Base-by-base conservation (phyloP, 2,797 vertebrate species). In the Sus cebifrons region DNA sequence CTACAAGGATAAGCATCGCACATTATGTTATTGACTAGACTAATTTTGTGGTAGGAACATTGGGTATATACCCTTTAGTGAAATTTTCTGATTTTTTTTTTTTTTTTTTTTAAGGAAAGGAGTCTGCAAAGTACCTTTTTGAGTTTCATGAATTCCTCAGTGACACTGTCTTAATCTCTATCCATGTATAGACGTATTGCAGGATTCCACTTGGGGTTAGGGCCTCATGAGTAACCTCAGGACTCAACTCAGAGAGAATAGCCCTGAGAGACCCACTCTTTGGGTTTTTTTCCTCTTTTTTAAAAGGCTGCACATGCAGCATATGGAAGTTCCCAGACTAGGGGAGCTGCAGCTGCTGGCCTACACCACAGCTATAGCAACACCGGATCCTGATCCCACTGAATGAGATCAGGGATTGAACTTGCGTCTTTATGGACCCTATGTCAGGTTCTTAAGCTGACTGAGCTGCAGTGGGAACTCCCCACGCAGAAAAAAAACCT, bases 41-140 rank as follows among this genome's bases (percentile, higher is more conserved):
- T 70, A 67, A 81, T 71, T 87, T 95, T 95, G 13, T 96, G 65
- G 82, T 83, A 75, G 58, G 74, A 92, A 83, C 54, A 89, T 64
- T 94, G 40, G 56, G 3, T 88, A 64, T 62, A 20, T 62, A 20
- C n/a, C 7, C 58, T 96, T 92, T 74, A 96, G 83, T 90, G 74
- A 90, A 62, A 79, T 60, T 84, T 58, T 7, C 8, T n/a, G 14
- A 12, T 23, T 40, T 49, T 49, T 94, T 16, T 23, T 40, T 94
- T 23, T 40, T 94, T 64, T 94, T 64, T 58, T 84, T 84, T 23
- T 3, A 40, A n/a, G 67, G n/a, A 74, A 85, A 25, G 32, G 16
- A 9, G 0, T 78, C 90, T 85, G 14, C 4, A 92, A 96, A 94
- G 62, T 95, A 25, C 15, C 60, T 18, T 82, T 89, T 93, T 93